Evolutionary conservation across 1,140 invertebrate genomes (phyloP), one percentile per base, ranked within the genome.

Genomic region (Caenorhabditis inopinata): DNA sequence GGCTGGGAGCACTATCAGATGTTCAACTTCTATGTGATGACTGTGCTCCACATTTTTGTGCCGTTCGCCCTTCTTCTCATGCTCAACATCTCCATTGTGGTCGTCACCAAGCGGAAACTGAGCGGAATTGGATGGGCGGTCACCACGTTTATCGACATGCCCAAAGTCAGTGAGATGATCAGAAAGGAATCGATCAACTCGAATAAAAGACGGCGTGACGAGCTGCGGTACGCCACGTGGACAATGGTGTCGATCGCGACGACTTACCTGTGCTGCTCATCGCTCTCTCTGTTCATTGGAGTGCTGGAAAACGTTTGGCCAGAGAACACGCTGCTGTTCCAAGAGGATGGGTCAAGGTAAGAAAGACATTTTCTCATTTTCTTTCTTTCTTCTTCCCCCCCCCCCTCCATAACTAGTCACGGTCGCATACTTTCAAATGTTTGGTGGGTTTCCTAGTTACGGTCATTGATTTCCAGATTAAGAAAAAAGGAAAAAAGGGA

Each of bases 1-100:
- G 49, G 51, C 9, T 58, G 58, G 27, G 78, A 84, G 58, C 46
- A 83, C 23, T 85, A 85, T 46, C 74, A 73, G n/a, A 74, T 83
- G 74, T 85, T 81, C 81, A 85, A 85, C 58, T 85, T 85, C 48
- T 85, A 84, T 74, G 85, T 85, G 25, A 84, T 85, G 42, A 79
- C 76, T 23, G 48, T 85, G 18, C 78, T 85, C 0, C 85, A 85
- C 51, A 83, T 85, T 14, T 76, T 85, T 23, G 62, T 85, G n/a
- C 85, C 85, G 6, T 85, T 85, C 62, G 53, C 84, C 21, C 49
- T 85, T 45, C 78, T 85, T 6, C 75, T 85, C 1, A 51, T 80
- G 12, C 73, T 85, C 14, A 85, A 85, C 45, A 68, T 85, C 25
- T 75, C 80, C 2, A 85, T 85, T 14, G 85, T 85, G 27, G 58